A percentile compares a stretch with the other conserved stretches of the same genome.
Conservation (phyloP, 2,888 invertebrate genomes). For the Plebejus argus region DNA sequence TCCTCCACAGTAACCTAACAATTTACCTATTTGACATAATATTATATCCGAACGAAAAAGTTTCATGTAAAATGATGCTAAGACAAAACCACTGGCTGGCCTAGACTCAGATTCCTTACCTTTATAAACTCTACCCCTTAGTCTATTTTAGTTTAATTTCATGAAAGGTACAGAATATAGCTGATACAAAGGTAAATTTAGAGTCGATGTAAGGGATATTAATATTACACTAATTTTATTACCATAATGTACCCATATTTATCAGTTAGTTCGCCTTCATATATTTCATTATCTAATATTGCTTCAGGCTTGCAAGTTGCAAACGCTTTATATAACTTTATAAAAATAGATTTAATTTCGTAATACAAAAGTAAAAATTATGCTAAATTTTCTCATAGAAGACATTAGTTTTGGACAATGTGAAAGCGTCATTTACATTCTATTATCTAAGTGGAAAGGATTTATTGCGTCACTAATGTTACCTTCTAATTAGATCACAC, state of each 20-base stretch:
- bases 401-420: slow-evolving; percentile 4
- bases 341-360: slow-evolving; percentile 7
- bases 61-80: not conserved
- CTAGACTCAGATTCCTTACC: not conserved
- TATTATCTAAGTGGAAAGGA: slow-evolving; percentile 14
- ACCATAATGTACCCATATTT: too few relatives aligned
- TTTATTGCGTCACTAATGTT: slow-evolving; percentile 2
- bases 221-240: not conserved
- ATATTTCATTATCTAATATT: not conserved
- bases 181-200: too few relatives aligned
- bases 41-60: not conserved
- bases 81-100: not conserved
- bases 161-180: too few relatives aligned
- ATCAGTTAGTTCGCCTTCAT: not conserved
- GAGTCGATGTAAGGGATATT: too few relatives aligned
- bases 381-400: not conserved
- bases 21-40: too few relatives aligned
- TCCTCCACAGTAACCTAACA: not conserved
- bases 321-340: slow-evolving; percentile 1
- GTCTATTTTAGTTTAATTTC: too few relatives aligned
- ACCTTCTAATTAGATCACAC: not conserved
- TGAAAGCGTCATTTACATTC: slow-evolving; percentile 14
- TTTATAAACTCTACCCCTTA: not conserved
- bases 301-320: not conserved
- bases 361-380: not conserved